Percentiles rank a stretch among this genome's conserved stretches.
These are phyloP conservation scores for Ceramica pisi DNA, from an alignment of 2,888 invertebrate genomes.

Conservation along the genomic window DNA sequence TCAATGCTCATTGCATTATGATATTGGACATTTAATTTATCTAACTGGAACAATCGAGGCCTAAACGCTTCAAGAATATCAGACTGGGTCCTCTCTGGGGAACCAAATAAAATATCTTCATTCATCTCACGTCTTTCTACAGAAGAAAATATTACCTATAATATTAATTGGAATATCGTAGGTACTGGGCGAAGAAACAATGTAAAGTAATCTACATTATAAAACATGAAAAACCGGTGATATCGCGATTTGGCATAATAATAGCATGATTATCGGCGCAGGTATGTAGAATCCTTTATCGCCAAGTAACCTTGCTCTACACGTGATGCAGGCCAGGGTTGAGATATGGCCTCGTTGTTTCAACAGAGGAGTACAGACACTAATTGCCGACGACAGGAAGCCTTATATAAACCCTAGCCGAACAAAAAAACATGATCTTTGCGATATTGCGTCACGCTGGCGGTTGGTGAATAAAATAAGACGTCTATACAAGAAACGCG, in stretches of 20 bases:
- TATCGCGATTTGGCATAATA: constrained; percentile 43
- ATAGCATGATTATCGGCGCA: constrained; percentile 44
- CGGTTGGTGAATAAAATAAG: constrained; percentile 73
- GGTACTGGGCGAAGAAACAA: constrained; percentile 10
- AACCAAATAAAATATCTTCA: constrained; percentile 22
- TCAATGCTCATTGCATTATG: constrained; percentile 30
- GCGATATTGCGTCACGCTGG: constrained; percentile 62
- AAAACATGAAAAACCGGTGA: constrained; percentile 35
- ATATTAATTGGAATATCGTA: constrained; percentile 12
- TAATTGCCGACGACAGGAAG: constrained; percentile 78
- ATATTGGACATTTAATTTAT: constrained; percentile 32
- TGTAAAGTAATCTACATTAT: constrained; percentile 29
- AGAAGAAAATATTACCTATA: constrained; percentile 1
- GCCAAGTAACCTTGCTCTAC: constrained; percentile 58
- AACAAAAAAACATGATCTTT: constrained; percentile 69
- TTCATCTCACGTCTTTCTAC: background rate
- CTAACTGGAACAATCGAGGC: constrained; percentile 34
- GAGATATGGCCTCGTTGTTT: constrained; percentile 59
- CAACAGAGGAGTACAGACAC: constrained; percentile 53
- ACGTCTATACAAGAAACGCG: constrained; percentile 77
- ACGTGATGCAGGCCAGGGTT: constrained; percentile 67
- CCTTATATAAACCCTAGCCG: constrained; percentile 77
- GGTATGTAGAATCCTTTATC: constrained; percentile 64
- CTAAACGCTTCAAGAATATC: constrained; percentile 22
- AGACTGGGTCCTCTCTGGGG: background rate